Evolutionary conservation across 2,888 invertebrate genomes (phyloP).

Genomic region (Adineta ricciae): DNA sequence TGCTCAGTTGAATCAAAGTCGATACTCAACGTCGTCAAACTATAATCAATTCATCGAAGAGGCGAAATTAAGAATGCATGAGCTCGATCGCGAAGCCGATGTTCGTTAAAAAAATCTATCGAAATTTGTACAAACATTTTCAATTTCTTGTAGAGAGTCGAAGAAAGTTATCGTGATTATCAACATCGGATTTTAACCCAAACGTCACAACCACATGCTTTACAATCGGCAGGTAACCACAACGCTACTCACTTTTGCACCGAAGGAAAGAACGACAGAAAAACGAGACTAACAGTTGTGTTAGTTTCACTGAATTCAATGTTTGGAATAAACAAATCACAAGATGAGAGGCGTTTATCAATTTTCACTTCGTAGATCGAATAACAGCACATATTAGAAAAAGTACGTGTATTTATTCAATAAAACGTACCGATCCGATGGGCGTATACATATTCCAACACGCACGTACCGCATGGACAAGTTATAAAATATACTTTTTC

Average conservation of each 20-base stretch:
- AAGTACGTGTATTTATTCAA: not conserved
- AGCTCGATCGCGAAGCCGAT: not conserved
- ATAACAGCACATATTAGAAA: not conserved
- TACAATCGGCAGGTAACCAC: not conserved
- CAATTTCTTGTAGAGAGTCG: not conserved
- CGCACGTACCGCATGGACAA: not conserved
- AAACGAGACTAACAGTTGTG: not conserved
- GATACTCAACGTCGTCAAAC: conserved; percentile 15
- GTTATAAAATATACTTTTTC: not conserved
- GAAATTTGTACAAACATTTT: not conserved
- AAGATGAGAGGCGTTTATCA: not conserved
- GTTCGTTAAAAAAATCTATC: not conserved
- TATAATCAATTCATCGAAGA: conserved; percentile 18
- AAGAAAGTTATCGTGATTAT: conserved; percentile 10
- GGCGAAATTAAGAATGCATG: conserved; percentile 2
- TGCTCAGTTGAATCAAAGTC: not conserved
- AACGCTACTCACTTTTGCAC: not conserved
- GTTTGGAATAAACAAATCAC: not conserved
- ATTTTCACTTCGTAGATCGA: not conserved
- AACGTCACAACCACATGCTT: not conserved
- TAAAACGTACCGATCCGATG: not conserved
- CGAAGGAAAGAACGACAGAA: not conserved
- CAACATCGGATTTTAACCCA: conserved; percentile 2
- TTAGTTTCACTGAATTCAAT: not conserved
- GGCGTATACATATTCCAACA: not conserved